Conservation (phyloP, 2,888 invertebrate species). For the Gastracanthus pulcherrimus region DNA sequence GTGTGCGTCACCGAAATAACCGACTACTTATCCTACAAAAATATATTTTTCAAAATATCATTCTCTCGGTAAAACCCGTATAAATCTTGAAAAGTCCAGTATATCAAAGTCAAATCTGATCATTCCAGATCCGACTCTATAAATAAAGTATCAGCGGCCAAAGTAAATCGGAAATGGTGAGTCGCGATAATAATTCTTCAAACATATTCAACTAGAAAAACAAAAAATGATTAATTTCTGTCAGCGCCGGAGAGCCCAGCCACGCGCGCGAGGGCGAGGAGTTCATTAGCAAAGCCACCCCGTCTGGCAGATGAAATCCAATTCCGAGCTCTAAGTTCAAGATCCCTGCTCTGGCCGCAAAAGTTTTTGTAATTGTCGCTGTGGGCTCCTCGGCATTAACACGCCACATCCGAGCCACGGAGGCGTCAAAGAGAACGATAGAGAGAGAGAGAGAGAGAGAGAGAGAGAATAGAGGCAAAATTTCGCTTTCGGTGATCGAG, state of each 20-base stretch:
- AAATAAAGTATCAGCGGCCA: neutral
- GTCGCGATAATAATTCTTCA: neutral
- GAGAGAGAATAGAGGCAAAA: conserved; percentile 18
- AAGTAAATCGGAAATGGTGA: neutral
- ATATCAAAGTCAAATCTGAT: neutral
- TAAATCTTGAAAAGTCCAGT: too few relatives aligned
- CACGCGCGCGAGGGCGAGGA: neutral
- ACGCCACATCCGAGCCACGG: too few relatives aligned
- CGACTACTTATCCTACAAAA: too few relatives aligned
- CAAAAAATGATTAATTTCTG: too few relatives aligned
- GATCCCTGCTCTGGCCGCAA: conserved; percentile 23
- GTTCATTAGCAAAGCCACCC: neutral
- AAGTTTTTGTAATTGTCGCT: conserved; percentile 32
- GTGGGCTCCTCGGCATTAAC: too few relatives aligned
- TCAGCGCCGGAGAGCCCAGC: neutral
- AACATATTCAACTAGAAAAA: too few relatives aligned
- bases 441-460: neutral
- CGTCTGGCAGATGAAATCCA: conserved; percentile 28
- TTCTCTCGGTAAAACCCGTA: too few relatives aligned
- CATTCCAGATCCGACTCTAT: neutral
- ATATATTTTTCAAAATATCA: too few relatives aligned
- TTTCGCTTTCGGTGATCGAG: conserved; percentile 51
- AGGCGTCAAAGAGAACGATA: neutral
- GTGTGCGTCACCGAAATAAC: too few relatives aligned
- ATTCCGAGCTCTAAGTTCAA: conserved; percentile 33